phyloP scores from a whole-genome alignment of 1,140 invertebrate species.

The Bombus terrestris region DNA sequence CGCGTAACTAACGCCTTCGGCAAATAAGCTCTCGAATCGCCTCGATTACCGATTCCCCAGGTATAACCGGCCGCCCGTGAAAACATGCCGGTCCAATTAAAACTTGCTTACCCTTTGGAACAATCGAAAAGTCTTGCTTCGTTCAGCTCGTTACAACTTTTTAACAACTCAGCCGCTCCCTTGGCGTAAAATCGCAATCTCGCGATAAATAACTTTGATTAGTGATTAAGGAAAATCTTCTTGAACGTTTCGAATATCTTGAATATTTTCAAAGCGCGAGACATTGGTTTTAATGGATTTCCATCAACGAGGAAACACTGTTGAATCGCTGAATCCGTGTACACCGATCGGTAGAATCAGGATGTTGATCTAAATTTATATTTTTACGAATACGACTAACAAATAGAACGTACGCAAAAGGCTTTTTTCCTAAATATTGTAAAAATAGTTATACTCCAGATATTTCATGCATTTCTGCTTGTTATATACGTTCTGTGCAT shows the following conservation, averaged over 20 bases:
- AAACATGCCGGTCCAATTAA: constrained; percentile 19
- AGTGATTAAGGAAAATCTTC: background rate
- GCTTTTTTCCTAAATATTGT: too few species aligned
- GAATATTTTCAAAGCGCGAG: background rate
- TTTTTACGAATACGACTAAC: too few species aligned
- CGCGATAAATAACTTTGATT: background rate
- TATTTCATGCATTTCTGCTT: too few species aligned
- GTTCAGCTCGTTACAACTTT: constrained; percentile 26
- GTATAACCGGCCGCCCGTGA: background rate
- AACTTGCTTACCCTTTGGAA: constrained; percentile 1
- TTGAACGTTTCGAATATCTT: background rate
- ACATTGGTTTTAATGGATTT: background rate
- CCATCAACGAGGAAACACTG: too few species aligned
- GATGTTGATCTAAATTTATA: too few species aligned
- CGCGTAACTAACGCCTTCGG: constrained; percentile 30
- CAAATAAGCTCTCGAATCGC: background rate
- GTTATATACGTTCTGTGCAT: too few species aligned
- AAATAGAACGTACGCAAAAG: too few species aligned
- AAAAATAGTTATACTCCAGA: too few species aligned
- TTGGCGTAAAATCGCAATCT: background rate
- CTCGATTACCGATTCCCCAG: constrained; percentile 10
- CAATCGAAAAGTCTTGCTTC: background rate
- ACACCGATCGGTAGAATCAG: too few species aligned
- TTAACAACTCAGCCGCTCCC: background rate
- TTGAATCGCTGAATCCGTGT: too few species aligned